Evolutionary conservation across 2,113 vertebrate genomes (phyloP).

Genomic region (Sprattus sprattus): DNA sequence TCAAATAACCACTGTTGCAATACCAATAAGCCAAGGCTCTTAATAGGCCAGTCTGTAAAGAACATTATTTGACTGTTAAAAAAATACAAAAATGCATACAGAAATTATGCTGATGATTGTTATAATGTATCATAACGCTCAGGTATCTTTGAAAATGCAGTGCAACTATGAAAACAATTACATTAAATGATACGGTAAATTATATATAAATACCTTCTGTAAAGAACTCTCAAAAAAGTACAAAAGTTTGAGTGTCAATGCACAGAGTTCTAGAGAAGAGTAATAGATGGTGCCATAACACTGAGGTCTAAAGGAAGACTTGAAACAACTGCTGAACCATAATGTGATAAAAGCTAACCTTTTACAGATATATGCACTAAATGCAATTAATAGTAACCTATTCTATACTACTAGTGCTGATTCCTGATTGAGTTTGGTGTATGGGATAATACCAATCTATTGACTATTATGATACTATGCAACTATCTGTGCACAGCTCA

Average conservation of each 20-base stretch:
- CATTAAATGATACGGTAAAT: background rate
- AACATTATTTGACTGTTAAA: background rate
- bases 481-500: background rate
- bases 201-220: background rate
- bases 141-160: background rate
- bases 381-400: background rate
- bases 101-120: background rate
- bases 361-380: background rate
- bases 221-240: slow-evolving; percentile 3
- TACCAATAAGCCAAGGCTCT: background rate
- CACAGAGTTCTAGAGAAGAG: background rate
- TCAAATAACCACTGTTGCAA: background rate
- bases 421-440: background rate
- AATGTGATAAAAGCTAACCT: background rate
- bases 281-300: background rate
- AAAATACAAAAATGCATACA: slow-evolving; percentile 11
- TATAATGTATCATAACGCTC: background rate
- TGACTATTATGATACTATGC: background rate
- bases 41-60: background rate
- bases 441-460: background rate
- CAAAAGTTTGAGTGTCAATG: background rate
- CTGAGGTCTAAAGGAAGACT: background rate
- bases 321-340: background rate
- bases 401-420: background rate
- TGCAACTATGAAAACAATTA: slow-evolving; percentile 11